Base-by-base conservation (phyloP, 2,113 vertebrate genomes). In the Ibidorhyncha struthersii region DNA sequence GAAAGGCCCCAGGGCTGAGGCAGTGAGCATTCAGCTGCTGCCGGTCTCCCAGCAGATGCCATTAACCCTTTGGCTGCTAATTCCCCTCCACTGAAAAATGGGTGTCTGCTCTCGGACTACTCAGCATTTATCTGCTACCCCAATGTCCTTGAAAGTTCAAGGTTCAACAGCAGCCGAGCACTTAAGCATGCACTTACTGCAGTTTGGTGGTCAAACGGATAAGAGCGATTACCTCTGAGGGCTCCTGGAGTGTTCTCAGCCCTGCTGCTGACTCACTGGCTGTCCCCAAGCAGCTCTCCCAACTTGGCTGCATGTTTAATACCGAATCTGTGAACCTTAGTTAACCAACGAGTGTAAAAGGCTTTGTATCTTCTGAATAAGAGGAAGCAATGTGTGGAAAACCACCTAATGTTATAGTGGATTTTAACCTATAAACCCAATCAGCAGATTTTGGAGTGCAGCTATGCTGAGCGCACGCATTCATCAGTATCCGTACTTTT, bases 111-210 rank as follows among this genome's bases (percentile, higher is more conserved):
- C 47, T 55, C 32, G 10, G 45, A 47, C 61, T 80, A 34, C 9
- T 47, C 69, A 63, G 79, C 79, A 66, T 91, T 90, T 90, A 53
- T 95, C 87, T 91, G 74, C 58, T 94, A 77, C 32, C 63, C 58
- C 8, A 3, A 45, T 36, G 55, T 70, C 89, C 91, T 95, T 94
- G 67, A 86, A 93, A 96, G 93, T 85, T 96, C 92, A 95, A 82
- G 87, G 93, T 93, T 97, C 89, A 91, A 93, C 84, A 94, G 50
- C 78, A 90, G 58, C 82, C 10, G 4, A 91, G 91, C 78, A 94
- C 89, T 96, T 94, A 93, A 87, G 58, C 45, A 89, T 89, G 66
- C 80, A 73, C 81, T 96, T 95, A 61, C 78, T 56, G 78, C 40
- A 92, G 82, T 74, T 83, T 81, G 86, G 76, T 92, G 88, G 85